A percentile compares a stretch with the other conserved stretches of the same genome.
phyloP scores from a whole-genome alignment of 2,797 vertebrate genomes.

The Acanthis flammea region DNA sequence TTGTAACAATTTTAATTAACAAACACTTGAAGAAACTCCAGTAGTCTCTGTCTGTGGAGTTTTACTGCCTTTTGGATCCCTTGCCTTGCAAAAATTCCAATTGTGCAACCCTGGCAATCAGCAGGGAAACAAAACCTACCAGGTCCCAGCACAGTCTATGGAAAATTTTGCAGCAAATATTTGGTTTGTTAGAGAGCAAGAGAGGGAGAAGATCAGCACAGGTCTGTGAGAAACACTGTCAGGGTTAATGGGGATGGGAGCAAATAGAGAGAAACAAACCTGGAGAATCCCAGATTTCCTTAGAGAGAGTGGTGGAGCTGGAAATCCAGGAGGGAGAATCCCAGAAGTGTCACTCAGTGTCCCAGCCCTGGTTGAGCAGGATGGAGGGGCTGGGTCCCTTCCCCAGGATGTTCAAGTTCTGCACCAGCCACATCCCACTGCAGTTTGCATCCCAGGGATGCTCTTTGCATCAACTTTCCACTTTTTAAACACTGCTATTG shows the following conservation, averaged over 20 bases:
- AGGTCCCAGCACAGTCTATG: not conserved
- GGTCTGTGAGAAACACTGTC: not conserved
- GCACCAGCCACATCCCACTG: not conserved
- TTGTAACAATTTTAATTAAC: constrained; percentile 7
- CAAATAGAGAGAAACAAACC: not conserved
- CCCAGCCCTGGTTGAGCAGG: not conserved
- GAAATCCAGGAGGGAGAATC: not conserved
- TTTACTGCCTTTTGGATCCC: not conserved
- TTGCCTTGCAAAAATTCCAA: not conserved
- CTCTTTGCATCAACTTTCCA: not conserved
- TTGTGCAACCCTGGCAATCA: not conserved
- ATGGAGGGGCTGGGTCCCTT: not conserved
- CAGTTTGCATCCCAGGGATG: not conserved
- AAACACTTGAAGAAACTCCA: not conserved
- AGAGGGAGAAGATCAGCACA: not conserved
- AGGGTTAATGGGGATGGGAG: not conserved
- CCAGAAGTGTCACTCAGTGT: not conserved
- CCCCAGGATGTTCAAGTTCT: not conserved
- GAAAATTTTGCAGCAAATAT: not conserved
- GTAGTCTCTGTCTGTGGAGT: not conserved
- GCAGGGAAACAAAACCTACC: not conserved
- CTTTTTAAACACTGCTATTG: not conserved
- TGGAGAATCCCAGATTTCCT: not conserved
- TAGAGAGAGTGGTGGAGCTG: not conserved
- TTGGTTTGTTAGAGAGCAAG: not conserved